phyloP scores from a whole-genome alignment of 2,888 invertebrate genomes.

The Coelogynopora nodosa region DNA sequence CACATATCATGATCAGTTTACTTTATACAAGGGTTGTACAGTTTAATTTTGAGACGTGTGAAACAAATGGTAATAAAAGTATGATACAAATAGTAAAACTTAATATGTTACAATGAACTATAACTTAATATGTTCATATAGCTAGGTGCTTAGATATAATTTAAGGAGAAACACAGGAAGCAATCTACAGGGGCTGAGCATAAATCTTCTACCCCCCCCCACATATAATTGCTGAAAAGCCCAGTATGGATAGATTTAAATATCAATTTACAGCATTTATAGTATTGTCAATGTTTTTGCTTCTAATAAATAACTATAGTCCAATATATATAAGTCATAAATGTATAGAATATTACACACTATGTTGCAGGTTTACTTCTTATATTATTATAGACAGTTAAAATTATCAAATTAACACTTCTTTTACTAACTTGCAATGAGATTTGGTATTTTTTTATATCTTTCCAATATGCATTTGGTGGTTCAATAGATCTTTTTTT shows the following conservation, averaged over 20 bases:
- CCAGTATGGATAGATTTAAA: not conserved
- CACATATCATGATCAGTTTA: not conserved
- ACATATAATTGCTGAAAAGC: not conserved
- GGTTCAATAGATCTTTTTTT: not conserved
- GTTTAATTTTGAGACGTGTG: not conserved
- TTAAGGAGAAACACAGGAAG: not conserved
- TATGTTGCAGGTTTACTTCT: not conserved
- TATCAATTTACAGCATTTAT: not conserved
- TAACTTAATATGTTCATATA: not conserved
- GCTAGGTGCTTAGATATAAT: not conserved
- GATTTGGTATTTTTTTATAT: not conserved
- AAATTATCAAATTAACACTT: not conserved
- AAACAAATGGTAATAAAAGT: not conserved
- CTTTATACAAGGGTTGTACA: not conserved
- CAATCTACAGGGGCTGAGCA: not conserved
- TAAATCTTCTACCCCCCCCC: not conserved
- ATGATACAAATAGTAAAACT: not conserved
- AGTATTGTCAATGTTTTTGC: not conserved
- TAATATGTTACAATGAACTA: not conserved
- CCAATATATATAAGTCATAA: not conserved
- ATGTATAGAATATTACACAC: not conserved
- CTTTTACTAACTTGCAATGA: not conserved
- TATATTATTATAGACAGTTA: not conserved
- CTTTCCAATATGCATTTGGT: not conserved
- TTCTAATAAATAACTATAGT: not conserved